Evolutionary conservation across 2,113 vertebrate species (phyloP), one percentile per base, ranked within the genome.

Genomic region (Pangasianodon gigas): DNA sequence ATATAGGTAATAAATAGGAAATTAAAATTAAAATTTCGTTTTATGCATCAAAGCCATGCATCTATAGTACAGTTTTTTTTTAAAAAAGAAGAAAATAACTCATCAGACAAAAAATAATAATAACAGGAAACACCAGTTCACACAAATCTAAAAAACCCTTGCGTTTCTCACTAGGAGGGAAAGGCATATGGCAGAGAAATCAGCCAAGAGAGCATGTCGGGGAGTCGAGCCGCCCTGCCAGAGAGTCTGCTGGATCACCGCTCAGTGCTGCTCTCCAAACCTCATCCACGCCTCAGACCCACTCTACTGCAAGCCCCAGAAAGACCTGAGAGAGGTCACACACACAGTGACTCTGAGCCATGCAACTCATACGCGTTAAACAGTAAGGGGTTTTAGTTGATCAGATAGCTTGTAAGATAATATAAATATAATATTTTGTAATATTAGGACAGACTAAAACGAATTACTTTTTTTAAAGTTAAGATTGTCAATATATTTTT

Each of bases 201-300:
- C 60, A 51, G 92, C 92, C 92, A 92, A 90, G 82, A 89, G 80
- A 77, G 85, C 90, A 86, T 84, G 91, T 81, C 88, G 87, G 79
- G 81, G 88, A 91, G 90, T 87, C 88, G 83, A 32, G 88, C 90
- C 80, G 89, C 77, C 67, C 90, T 91, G 88, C 90, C 91, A 92
- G 86, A 91, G 87, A 91, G 90, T 91, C 90, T 84, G 90, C 89
- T 84, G 91, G 88, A 89, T 82, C 74, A 62, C 65, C 80, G 88
- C 84, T 90, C 90, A 62, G 29, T 80, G 51, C 48, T 41, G 74
- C 80, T 87, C 81, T 92, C 90, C 90, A 88, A 89, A 90, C 89
- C 89, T 84, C 84, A 91, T 90, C 87, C 87, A 92, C 71, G 89
- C 81, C 77, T 92, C 91, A 87, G 82, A 58, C 52, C 69, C 24